Conservation (phyloP, 1,140 invertebrate species). For the Cyphomyrmex costatus region DNA sequence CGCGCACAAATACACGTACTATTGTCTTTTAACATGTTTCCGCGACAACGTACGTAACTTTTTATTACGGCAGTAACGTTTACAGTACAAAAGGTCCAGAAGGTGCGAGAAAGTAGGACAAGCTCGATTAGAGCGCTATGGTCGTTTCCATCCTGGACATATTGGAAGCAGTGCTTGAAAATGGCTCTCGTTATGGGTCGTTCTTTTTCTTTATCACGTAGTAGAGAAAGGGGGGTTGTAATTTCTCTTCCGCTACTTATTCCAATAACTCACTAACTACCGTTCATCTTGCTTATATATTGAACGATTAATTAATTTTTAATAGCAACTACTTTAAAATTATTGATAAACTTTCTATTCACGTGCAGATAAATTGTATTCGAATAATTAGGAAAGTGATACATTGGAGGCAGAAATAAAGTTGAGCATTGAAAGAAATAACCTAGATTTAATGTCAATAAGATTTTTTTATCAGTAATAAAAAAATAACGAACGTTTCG, state of each 20-base stretch:
- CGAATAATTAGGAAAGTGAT: not conserved
- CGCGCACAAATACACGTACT: not conserved
- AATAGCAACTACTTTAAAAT: not conserved
- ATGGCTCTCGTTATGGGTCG: constrained; percentile 67
- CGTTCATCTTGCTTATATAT: constrained; percentile 30
- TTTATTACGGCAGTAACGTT: constrained; percentile 57
- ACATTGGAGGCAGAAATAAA: not conserved
- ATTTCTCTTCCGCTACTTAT: constrained; percentile 58
- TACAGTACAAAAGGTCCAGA: constrained; percentile 54
- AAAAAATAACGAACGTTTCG: not conserved
- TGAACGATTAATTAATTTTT: constrained; percentile 24
- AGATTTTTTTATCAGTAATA: constrained; percentile 19
- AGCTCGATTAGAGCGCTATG: constrained; percentile 41
- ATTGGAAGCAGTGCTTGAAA: constrained; percentile 71
- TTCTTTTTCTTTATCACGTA: constrained; percentile 66
- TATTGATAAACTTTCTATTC: not conserved
- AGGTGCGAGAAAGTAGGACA: constrained; percentile 62
- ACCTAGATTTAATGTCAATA: not conserved
- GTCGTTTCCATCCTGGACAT: constrained; percentile 63
- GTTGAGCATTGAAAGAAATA: not conserved
- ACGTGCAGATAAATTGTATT: not conserved
- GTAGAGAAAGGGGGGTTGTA: constrained; percentile 40
- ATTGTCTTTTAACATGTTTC: constrained; percentile 1
- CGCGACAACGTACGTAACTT: constrained; percentile 37
- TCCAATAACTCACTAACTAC: constrained; percentile 28